A percentile compares a stretch with the other conserved stretches of the same genome.
phyloP scores from a whole-genome alignment of 2,888 invertebrate species.

The Antheraea assamensis region DNA sequence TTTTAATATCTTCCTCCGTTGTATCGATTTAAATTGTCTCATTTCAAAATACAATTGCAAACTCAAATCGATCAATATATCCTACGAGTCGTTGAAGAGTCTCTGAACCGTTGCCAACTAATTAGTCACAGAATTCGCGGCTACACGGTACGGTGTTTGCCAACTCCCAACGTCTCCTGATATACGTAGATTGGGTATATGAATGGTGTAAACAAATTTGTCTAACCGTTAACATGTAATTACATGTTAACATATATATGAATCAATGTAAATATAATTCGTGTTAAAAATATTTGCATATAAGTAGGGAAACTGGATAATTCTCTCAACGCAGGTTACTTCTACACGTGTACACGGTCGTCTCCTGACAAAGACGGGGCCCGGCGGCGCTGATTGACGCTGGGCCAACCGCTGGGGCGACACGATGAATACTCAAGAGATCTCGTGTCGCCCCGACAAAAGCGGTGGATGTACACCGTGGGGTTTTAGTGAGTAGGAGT shows the following conservation, averaged over 20 bases:
- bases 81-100: background rate
- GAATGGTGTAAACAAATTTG: background rate
- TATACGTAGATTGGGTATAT: background rate
- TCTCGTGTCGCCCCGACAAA: too few species aligned
- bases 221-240: background rate
- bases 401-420: too few species aligned
- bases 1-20: background rate
- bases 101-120: constrained; percentile 55
- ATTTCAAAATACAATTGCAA: background rate
- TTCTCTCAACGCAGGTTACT: too few species aligned
- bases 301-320: too few species aligned
- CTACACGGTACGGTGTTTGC: constrained; percentile 51
- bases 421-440: too few species aligned
- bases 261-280: too few species aligned
- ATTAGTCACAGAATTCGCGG: constrained; percentile 68
- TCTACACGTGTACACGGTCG: too few species aligned
- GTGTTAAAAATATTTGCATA: too few species aligned
- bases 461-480: too few species aligned
- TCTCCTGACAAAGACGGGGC: too few species aligned
- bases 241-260: background rate
- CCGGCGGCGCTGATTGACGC: too few species aligned
- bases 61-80: background rate
- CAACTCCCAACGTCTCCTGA: constrained; percentile 26
- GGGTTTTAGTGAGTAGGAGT: too few species aligned
- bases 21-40: background rate